Evolutionary conservation across 2,888 invertebrate genomes (phyloP).

Genomic region (Globia sparganii): DNA sequence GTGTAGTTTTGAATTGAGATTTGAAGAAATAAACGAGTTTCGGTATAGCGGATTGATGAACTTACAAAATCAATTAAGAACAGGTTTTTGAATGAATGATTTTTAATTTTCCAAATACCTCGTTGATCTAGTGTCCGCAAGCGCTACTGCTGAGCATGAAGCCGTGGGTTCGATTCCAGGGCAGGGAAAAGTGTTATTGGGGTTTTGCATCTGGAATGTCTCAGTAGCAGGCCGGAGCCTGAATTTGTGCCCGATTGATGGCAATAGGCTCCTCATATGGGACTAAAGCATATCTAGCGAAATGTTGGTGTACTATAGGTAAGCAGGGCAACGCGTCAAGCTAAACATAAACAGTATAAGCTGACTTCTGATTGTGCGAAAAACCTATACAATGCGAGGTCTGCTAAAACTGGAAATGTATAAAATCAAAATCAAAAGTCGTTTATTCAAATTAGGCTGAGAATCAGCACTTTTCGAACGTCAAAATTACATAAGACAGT

Average conservation of each 20-base stretch:
- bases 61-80: background rate
- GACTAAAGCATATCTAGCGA: too few species aligned
- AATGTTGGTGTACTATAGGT: background rate
- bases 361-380: too few species aligned
- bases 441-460: too few species aligned
- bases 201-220: background rate
- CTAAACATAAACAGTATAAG: too few species aligned
- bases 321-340: too few species aligned
- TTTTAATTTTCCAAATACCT: background rate
- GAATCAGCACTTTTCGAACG: too few species aligned
- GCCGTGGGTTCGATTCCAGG: background rate
- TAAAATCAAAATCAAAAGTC: too few species aligned
- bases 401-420: too few species aligned
- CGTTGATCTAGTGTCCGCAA: background rate
- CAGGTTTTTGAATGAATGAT: background rate
- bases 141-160: background rate
- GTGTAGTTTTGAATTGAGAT: constrained; percentile 2
- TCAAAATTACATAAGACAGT: too few species aligned
- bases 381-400: too few species aligned
- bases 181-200: background rate
- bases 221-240: background rate
- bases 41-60: background rate
- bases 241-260: background rate
- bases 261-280: too few species aligned
- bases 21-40: background rate